Evolutionary conservation across 35 echinoderm and acorn worm genomes (phyloP), one percentile per base, ranked within the genome.

Genomic region (Holothuria glaberrima): DNA sequence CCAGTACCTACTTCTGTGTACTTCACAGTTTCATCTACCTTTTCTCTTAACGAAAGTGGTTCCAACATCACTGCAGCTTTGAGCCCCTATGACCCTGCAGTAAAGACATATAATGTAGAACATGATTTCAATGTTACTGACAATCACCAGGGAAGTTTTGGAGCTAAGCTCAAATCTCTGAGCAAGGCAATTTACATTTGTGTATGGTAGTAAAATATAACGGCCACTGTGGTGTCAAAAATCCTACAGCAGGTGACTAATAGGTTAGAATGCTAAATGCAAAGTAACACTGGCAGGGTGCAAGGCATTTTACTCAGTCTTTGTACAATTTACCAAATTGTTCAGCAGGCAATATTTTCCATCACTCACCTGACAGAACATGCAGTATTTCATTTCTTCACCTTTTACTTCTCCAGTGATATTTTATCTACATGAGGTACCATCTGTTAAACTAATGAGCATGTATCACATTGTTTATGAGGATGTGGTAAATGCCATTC

Each of bases 321-420:
- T 64, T 5, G 60, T 13, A 13, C 2, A 59, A 64, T 22, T 64
- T 64, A 64, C 19, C 60, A 64, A 64, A 64, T 14, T 64, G 60
- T 64, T 2, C 60, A 64, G 60, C 19, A 64, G 60, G 13, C 3
- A 64, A 64, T 12, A 64, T 64, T 64, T 64, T n/a, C n/a, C n/a
- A n/a, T n/a, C 26, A 64, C 26, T 64, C 60, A 64, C 60, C 60
- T 64, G 60, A 64, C 60, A 3, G 60, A 64, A 64, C 60, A 64
- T 14, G 60, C 60, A 64, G 60, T 2, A 64, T 64, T 64, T 64
- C 60, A 64, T 64, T 64, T 20, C 12, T 64, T n/a, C n/a, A 3
- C 60, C 58, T 59, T 59, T 59, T 64, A 64, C 12, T 64, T 20
- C 19, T 64, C 12, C 12, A 64, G 60, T 64, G 60, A 64, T 64